Conservation (phyloP, 2,113 vertebrate species). For the Silurus glanis region DNA sequence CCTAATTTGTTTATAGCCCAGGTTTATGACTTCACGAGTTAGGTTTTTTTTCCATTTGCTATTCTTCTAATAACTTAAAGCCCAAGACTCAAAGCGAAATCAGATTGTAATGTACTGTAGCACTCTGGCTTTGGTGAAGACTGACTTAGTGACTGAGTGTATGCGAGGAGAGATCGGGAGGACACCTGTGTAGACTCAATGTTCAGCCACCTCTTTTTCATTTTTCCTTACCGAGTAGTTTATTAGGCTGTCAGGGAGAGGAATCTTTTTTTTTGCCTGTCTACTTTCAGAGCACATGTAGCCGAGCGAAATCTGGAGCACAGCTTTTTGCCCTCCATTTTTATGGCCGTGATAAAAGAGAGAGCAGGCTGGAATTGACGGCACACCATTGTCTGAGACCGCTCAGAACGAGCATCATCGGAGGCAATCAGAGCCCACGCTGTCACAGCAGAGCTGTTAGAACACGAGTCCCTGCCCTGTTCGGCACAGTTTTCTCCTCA, state of each 20-base stretch:
- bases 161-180: constrained; percentile 19
- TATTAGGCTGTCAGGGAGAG: constrained; percentile 46
- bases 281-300: constrained; percentile 45
- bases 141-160: neutral
- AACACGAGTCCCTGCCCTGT: constrained; percentile 24
- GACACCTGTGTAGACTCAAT: constrained; percentile 33
- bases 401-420: constrained; percentile 23
- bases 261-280: constrained; percentile 49
- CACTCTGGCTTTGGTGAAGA: neutral
- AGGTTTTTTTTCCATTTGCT: neutral
- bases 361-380: constrained; percentile 26
- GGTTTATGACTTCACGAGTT: neutral
- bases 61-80: neutral
- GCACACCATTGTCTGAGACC: constrained; percentile 31
- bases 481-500: constrained; percentile 30
- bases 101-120: neutral
- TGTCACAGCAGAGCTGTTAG: constrained; percentile 22
- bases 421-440: constrained; percentile 23
- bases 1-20: neutral
- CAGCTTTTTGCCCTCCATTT: constrained; percentile 43
- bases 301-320: constrained; percentile 44
- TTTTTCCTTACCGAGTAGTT: constrained; percentile 35
- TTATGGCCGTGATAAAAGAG: constrained; percentile 49
- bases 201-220: constrained; percentile 39
- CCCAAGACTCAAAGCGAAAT: neutral